Base-by-base conservation (phyloP, 2,888 invertebrate species). In the Scaptomyza cyrtandrae region DNA sequence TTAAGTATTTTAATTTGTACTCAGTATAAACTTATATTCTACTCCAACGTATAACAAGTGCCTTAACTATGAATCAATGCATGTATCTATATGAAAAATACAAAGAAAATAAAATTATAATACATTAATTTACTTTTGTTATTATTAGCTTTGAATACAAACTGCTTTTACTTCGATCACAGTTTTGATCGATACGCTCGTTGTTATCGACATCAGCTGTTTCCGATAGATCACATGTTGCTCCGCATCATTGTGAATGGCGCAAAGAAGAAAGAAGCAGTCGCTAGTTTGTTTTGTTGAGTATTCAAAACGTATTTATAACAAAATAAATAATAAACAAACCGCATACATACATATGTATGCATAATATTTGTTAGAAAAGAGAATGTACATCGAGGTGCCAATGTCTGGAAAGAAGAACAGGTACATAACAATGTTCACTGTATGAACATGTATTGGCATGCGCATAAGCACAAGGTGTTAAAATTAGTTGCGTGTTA, bases 341-440 rank as follows among this genome's bases (percentile, higher is more conserved):
- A 4, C 29, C 24, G 2, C 24, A 13, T 31, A 53, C 9, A 56
- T 61, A 35, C 9, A 35, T 14, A 31, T 39, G 14, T 44, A 48
- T 39, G 39, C 10, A 13, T 52, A 37, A 29, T 33, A 54, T 41
- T 45, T n/a, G 0, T 5, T 56, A 4, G 10, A 24, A 44, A 24
- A 24, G 11, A 59, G 16, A 53, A 80, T 76, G 74, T 71, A 60
- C 44, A 66, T 76, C 61, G 65, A 49, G 4, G 55, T 66, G 59
- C 43, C 62, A 49, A 86, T 86, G 86, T 75, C 86, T 29, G 79
- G 74, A 71, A 71, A 82, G 19, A 82, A 72, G 62, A 63, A 77
- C 45, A 75, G 86, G 86, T 86, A 82, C 33, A 27, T 9, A 35
- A 5, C 9, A 1, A 14, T 9, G 14, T 13, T 35, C 54, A 5